phyloP scores from a whole-genome alignment of 2,888 invertebrate species.

The Masnerella sp. region DNA sequence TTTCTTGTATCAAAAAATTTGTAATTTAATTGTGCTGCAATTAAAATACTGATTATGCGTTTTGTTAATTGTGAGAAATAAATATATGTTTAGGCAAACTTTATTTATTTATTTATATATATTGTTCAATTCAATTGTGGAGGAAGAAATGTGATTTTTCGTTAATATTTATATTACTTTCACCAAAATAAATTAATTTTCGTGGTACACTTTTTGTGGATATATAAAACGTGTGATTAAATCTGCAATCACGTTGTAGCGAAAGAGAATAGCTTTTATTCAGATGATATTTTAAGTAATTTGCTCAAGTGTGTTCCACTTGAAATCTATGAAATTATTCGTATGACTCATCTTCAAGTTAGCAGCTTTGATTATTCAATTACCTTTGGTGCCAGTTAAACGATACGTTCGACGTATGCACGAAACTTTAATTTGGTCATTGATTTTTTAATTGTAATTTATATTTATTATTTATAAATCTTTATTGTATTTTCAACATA shows the following conservation, averaged over 20 bases:
- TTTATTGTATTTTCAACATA: neutral
- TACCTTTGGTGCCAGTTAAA: conserved; percentile 51
- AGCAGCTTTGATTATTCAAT: conserved; percentile 55
- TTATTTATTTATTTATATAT: too few relatives aligned
- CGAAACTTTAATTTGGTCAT: neutral
- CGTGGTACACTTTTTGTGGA: neutral
- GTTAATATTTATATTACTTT: too few relatives aligned
- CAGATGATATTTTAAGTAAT: conserved; percentile 45
- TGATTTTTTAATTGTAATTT: conserved; percentile 6
- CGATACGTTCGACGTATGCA: conserved; percentile 23
- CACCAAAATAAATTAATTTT: too few relatives aligned
- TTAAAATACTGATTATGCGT: too few relatives aligned
- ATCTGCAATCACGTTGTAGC: conserved; percentile 9
- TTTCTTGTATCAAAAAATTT: conserved; percentile 1
- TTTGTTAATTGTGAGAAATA: too few relatives aligned
- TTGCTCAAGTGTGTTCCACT: conserved; percentile 48
- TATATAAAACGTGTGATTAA: conserved; percentile 12
- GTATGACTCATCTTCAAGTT: conserved; percentile 41
- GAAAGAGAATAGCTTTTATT: conserved; percentile 34
- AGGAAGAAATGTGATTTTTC: too few relatives aligned
- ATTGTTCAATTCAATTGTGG: too few relatives aligned
- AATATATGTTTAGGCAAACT: too few relatives aligned
- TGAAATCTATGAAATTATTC: conserved; percentile 40
- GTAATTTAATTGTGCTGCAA: too few relatives aligned
- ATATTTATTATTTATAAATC: conserved; percentile 1